These are phyloP conservation scores for Mormyrus proboscirostris DNA, from an alignment of 2,797 vertebrate genomes.

Conservation along the genomic window DNA sequence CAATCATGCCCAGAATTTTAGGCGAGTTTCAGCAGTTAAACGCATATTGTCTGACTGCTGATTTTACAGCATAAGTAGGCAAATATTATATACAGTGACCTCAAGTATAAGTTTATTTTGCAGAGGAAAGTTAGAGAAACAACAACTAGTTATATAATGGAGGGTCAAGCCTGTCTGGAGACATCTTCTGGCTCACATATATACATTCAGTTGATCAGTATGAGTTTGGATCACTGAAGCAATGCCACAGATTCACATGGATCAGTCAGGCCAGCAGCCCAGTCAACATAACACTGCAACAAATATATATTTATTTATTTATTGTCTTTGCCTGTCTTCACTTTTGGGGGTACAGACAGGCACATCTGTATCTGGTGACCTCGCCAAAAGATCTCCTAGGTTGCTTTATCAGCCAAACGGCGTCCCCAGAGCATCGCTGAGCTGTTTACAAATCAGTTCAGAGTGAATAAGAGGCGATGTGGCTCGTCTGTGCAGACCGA, in stretches of 20 bases:
- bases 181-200: not conserved
- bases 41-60: not conserved
- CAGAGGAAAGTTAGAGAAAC: not conserved
- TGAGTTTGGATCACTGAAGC: not conserved
- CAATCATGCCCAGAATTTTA: not conserved
- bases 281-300: not conserved
- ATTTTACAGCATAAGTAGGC: not conserved
- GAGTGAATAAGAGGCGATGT: not conserved
- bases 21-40: not conserved
- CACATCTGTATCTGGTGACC: conserved; percentile 58
- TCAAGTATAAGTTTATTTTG: not conserved
- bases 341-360: conserved; percentile 31
- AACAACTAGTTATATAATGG: not conserved
- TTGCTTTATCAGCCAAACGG: conserved; percentile 34
- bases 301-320: not conserved
- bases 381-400: conserved; percentile 39
- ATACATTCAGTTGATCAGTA: not conserved
- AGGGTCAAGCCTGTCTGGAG: not conserved
- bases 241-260: not conserved
- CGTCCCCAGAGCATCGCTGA: not conserved
- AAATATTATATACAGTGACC: not conserved
- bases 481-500: not conserved
- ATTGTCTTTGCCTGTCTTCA: not conserved
- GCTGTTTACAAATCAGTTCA: not conserved
- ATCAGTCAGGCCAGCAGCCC: not conserved